Conservation (phyloP, 2,113 vertebrate genomes). For the Engystomops pustulosus region DNA sequence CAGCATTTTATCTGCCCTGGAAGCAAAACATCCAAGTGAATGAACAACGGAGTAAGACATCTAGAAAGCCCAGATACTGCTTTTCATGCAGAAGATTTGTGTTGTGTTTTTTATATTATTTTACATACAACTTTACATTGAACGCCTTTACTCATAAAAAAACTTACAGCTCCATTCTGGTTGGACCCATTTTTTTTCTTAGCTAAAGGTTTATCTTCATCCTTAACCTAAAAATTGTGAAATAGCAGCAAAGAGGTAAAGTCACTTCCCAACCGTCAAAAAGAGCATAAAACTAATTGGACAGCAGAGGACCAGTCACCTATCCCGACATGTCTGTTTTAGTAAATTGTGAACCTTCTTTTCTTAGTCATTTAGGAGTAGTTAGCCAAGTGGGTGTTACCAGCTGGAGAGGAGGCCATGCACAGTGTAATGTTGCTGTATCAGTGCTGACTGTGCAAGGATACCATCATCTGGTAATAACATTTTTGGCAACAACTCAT, state of each 20-base stretch:
- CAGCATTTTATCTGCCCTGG: neutral
- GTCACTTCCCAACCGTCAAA: slow-evolving; percentile 21
- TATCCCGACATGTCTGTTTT: too few relatives aligned
- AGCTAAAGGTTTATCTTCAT: slow-evolving; percentile 73
- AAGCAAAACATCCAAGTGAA: neutral
- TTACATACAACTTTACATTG: neutral
- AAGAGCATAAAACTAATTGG: too few relatives aligned
- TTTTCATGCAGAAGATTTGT: neutral
- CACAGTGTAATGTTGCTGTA: too few relatives aligned
- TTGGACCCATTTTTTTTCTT: slow-evolving; percentile 60
- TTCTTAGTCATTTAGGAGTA: too few relatives aligned
- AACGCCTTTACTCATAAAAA: neutral
- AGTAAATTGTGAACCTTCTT: too few relatives aligned
- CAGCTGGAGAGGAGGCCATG: too few relatives aligned
- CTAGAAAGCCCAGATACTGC: neutral
- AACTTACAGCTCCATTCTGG: slow-evolving; percentile 52
- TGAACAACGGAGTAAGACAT: neutral
- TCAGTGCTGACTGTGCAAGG: too few relatives aligned
- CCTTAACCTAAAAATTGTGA: slow-evolving; percentile 77
- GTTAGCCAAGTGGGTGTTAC: too few relatives aligned
- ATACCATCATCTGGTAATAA: too few relatives aligned
- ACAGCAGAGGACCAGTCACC: too few relatives aligned
- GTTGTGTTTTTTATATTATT: too few relatives aligned
- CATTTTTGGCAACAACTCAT: too few relatives aligned
- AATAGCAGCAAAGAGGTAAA: slow-evolving; percentile 34